Conservation (phyloP, 2,888 invertebrate genomes). For the Odontomyia ornata region DNA sequence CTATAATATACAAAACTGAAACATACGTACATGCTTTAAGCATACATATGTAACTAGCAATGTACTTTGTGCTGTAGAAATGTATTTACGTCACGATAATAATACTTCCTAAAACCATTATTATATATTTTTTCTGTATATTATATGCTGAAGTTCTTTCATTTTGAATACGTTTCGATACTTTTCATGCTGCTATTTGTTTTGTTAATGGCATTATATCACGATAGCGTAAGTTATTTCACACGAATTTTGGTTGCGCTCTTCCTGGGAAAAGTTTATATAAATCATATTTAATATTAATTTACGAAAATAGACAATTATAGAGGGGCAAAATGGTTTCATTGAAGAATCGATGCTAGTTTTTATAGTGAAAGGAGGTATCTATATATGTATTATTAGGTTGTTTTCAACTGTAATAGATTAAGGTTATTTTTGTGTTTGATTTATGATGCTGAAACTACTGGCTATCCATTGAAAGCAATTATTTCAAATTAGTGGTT, state of each 20-base stretch:
- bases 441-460: too few relatives aligned
- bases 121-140: conserved; percentile 23
- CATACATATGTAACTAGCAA: neutral
- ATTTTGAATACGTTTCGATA: neutral
- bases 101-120: neutral
- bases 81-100: conserved; percentile 21
- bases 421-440: neutral
- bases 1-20: neutral
- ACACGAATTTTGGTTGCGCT: conserved; percentile 16
- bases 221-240: conserved; percentile 38
- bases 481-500: too few relatives aligned
- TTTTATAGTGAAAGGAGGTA: too few relatives aligned
- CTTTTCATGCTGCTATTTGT: conserved; percentile 32
- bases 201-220: conserved; percentile 28
- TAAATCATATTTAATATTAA: conserved; percentile 21
- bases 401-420: too few relatives aligned
- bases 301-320: neutral
- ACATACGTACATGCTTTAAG: neutral
- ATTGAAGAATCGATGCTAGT: neutral
- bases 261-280: neutral
- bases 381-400: too few relatives aligned
- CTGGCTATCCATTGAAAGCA: too few relatives aligned
- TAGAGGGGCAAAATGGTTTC: neutral
- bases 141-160: conserved; percentile 34
- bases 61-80: neutral